phyloP scores from a whole-genome alignment of 1,140 invertebrate genomes.

The Cheumatopsyche charites region DNA sequence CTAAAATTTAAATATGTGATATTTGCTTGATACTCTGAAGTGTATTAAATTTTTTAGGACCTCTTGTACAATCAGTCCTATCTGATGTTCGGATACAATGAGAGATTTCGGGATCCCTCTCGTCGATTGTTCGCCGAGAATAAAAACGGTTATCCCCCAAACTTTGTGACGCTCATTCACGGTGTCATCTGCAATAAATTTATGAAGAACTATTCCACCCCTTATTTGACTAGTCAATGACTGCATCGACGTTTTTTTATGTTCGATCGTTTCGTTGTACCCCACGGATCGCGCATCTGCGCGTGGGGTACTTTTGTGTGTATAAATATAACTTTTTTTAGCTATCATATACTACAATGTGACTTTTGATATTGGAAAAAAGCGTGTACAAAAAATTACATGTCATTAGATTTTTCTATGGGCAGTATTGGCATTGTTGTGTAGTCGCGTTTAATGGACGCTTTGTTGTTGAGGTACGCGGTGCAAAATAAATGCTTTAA shows the following conservation, averaged over 20 bases:
- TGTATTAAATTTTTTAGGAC: too few relatives aligned
- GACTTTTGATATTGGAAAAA: neutral
- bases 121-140: conserved; percentile 5
- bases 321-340: neutral
- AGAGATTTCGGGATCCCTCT: conserved; percentile 1
- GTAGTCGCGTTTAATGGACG: neutral
- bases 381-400: neutral
- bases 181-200: conserved; percentile 47
- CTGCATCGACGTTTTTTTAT: conserved; percentile 39
- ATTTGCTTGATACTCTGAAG: too few relatives aligned
- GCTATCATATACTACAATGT: neutral
- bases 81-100: conserved; percentile 31
- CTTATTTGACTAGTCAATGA: conserved; percentile 45
- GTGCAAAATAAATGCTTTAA: neutral
- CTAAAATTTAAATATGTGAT: too few relatives aligned
- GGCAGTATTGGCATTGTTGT: neutral
- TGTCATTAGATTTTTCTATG: conserved; percentile 2
- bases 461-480: neutral
- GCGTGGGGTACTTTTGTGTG: conserved; percentile 24
- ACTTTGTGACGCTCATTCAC: conserved; percentile 33
- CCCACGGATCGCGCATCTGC: conserved; percentile 30
- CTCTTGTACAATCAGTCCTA: conserved; percentile 33
- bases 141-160: neutral
- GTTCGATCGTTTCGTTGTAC: neutral
- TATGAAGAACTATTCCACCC: conserved; percentile 43